These are phyloP conservation scores for Hypsopygia costalis DNA, from an alignment of 2,888 invertebrate species.

Conservation along the genomic window DNA sequence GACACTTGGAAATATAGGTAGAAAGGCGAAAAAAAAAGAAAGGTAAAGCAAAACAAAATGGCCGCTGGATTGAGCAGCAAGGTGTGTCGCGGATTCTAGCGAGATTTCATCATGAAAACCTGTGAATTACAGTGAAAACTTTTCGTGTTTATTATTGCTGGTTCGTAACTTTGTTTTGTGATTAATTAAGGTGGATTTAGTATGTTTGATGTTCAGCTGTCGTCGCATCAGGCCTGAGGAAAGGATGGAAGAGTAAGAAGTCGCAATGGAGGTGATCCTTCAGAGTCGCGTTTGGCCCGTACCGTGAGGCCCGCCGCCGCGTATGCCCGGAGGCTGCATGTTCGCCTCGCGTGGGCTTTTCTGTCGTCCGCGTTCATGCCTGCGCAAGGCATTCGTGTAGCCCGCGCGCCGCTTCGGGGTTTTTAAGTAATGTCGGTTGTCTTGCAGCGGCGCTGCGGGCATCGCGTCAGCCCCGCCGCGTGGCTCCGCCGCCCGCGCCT, in stretches of 20 bases:
- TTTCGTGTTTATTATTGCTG: slow-evolving; percentile 70
- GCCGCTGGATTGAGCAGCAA: slow-evolving; percentile 68
- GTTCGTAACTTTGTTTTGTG: slow-evolving; percentile 80
- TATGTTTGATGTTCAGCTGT: slow-evolving; percentile 63
- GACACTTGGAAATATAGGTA: not conserved
- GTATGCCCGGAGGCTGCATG: slow-evolving; percentile 70
- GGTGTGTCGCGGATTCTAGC: slow-evolving; percentile 64
- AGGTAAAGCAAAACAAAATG: slow-evolving; percentile 58
- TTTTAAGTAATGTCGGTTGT: slow-evolving; percentile 68
- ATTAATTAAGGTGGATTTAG: slow-evolving; percentile 73
- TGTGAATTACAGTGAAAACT: slow-evolving; percentile 74
- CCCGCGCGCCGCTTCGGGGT: slow-evolving; percentile 61
- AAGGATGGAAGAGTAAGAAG: slow-evolving; percentile 25
- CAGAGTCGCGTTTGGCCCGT: slow-evolving; percentile 54
- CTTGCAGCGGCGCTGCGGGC: slow-evolving; percentile 71
- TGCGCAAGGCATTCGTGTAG: slow-evolving; percentile 16
- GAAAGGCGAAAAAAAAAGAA: slow-evolving; percentile 8
- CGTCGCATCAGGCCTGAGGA: slow-evolving; percentile 27
- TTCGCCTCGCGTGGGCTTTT: slow-evolving; percentile 63
- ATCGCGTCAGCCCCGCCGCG: slow-evolving; percentile 65
- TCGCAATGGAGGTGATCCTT: slow-evolving; percentile 22
- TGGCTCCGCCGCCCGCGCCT: slow-evolving; percentile 51
- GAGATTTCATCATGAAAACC: slow-evolving; percentile 49
- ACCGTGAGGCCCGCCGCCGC: slow-evolving; percentile 64
- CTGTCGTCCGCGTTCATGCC: slow-evolving; percentile 46